A percentile compares a stretch with the other conserved stretches of the same genome.
Conservation (phyloP, 2,888 invertebrate species). For the Tridacna crocea region DNA sequence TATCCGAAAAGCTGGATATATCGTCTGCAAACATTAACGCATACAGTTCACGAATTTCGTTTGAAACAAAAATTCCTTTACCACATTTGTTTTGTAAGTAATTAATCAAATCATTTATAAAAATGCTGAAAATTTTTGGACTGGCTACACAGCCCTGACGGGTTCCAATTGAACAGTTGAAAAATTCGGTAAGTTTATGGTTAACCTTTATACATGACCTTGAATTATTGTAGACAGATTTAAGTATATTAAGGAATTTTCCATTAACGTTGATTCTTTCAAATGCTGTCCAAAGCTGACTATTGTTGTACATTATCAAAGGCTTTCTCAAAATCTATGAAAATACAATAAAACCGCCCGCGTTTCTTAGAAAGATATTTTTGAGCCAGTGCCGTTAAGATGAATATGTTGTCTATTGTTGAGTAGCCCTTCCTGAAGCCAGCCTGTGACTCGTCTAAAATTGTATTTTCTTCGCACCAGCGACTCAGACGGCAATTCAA, state of each 20-base stretch:
- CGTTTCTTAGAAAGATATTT: conserved; percentile 30
- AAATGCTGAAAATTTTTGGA: not conserved
- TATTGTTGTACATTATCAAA: conserved; percentile 29
- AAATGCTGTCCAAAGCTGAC: conserved; percentile 13
- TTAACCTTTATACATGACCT: not conserved
- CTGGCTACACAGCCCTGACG: not conserved
- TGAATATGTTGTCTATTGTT: conserved; percentile 39
- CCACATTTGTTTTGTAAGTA: not conserved
- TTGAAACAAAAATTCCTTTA: not conserved
- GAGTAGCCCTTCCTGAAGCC: too few species aligned
- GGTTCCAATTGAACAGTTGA: not conserved
- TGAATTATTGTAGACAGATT: not conserved
- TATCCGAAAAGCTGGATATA: too few species aligned
- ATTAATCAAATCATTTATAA: not conserved
- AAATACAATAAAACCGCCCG: conserved; percentile 25
- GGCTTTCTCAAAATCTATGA: conserved; percentile 29
- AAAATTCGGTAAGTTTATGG: not conserved
- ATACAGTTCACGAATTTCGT: not conserved
- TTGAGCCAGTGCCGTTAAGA: conserved; percentile 25
- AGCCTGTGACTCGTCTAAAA: conserved; percentile 23
- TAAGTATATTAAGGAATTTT: conserved; percentile 1
- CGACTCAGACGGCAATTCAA: conserved; percentile 1
- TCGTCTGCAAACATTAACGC: conserved; percentile 1
- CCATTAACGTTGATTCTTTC: not conserved
- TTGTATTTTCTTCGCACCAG: conserved; percentile 28